Evolutionary conservation across 2,113 vertebrate genomes (phyloP).

Genomic region (Platanista minor): DNA sequence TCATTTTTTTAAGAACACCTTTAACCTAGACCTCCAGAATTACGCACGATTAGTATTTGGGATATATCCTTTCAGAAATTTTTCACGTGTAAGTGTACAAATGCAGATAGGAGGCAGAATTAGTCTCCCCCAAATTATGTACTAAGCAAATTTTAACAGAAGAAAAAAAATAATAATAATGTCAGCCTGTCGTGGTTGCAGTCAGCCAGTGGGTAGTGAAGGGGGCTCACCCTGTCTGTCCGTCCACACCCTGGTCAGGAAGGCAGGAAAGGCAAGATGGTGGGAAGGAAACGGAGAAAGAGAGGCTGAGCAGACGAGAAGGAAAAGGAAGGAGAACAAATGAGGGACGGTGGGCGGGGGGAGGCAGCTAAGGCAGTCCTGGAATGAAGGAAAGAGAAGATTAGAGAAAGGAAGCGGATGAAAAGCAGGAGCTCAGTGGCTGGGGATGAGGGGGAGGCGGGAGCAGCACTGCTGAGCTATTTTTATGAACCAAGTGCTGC

Average conservation of each 20-base stretch:
- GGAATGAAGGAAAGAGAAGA: not conserved
- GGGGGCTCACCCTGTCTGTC: not conserved
- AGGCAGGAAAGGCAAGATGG: not conserved
- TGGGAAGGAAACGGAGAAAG: not conserved
- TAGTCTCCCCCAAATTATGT: not conserved
- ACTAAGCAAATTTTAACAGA: not conserved
- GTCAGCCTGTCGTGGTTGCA: not conserved
- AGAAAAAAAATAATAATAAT: not conserved
- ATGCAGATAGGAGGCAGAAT: not conserved
- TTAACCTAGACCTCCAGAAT: not conserved
- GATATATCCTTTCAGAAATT: not conserved
- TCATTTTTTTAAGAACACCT: not conserved
- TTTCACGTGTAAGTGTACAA: not conserved
- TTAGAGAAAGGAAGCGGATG: not conserved
- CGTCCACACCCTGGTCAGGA: not conserved
- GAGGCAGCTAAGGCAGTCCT: not conserved
- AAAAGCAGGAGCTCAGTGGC: not conserved
- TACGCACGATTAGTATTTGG: not conserved
- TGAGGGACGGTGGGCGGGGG: not conserved
- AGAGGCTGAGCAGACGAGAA: not conserved
- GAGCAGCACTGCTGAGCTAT: not conserved
- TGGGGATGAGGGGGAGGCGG: not conserved
- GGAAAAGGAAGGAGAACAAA: not conserved
- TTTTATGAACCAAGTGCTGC: conserved; percentile 1
- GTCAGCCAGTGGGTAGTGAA: not conserved